phyloP scores from a whole-genome alignment of 2,888 invertebrate genomes.

The Amiota minor region DNA sequence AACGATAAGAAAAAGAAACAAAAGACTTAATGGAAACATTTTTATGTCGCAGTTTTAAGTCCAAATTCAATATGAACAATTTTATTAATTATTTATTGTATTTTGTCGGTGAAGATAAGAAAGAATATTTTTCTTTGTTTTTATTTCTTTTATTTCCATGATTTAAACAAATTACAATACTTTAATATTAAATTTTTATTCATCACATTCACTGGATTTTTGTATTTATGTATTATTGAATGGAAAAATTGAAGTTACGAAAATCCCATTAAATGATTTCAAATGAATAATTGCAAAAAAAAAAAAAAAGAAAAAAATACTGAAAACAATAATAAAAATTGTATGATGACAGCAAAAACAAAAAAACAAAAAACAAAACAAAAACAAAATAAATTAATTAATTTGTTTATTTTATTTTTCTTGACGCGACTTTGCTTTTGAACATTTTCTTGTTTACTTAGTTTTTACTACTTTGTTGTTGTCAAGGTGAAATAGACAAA shows the following conservation, averaged over 20 bases:
- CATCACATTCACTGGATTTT: no score
- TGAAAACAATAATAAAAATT: background rate
- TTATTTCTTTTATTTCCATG: background rate
- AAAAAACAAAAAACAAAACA: background rate
- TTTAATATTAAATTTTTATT: no score
- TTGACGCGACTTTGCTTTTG: conserved; percentile 1
- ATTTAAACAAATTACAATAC: background rate
- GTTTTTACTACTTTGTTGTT: background rate
- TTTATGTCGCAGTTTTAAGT: background rate
- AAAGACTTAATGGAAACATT: background rate
- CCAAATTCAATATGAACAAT: background rate
- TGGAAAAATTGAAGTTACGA: background rate
- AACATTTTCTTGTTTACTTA: conserved; percentile 3
- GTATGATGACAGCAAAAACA: background rate
- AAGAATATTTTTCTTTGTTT: no score
- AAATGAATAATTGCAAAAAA: background rate
- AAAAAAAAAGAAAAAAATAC: conserved; percentile 11
- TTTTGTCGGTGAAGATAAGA: conserved; percentile 2
- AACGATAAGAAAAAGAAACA: background rate
- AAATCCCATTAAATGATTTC: no score
- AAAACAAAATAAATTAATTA: background rate
- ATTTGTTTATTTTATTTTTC: conserved; percentile 1
- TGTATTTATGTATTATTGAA: background rate
- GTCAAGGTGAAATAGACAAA: conserved; percentile 15
- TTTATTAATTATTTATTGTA: background rate